Base-by-base conservation (phyloP, 1,140 invertebrate genomes). In the Plectrocnemia conspersa region DNA sequence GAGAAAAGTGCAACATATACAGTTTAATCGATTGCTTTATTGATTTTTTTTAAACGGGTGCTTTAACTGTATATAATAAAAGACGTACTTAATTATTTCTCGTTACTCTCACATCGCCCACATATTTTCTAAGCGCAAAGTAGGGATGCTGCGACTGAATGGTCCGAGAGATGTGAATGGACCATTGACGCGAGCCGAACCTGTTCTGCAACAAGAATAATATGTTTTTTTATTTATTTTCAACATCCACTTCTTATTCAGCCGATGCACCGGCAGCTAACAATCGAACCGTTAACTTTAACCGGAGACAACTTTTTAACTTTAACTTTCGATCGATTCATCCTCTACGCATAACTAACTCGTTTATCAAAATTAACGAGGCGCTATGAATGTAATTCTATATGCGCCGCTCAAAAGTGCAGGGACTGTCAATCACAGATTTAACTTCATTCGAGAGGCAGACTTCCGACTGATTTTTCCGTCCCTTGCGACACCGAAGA, bases 121-220 rank as follows among this genome's bases (percentile, higher is more conserved):
- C 42, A 25, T n/a, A 7, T 25, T 25, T 21, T 9, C 7, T n/a
- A n/a, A 27, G 3, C 16, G 15, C 15, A 16, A 21, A 36, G n/a
- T 3, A 7, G 32, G 21, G 19, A 6, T 13, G 5, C 18, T 24
- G 27, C 22, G 3, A 15, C 15, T 33, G 35, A 36, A 47, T 22
- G 49, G 50, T n/a, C 7, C 38, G 21, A 19, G 48, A 44, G 38
- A 32, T 50, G 35, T 58, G 56, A 58, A 58, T 58, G 56, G 50
- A 16, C 56, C 56, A 58, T 58, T 58, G 56, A 58, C 46, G 49
- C 36, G 10, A 42, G 21, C 32, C 21, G 42, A 27, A 52, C 56
- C 29, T 24, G 56, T 42, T 52, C 55, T 33, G 32, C 32, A 15
- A 33, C 27, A 29, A 7, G 32, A 33, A 33, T 33, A 33, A 33